Base-by-base conservation (phyloP, 2,113 vertebrate genomes). In the Beaufortia kweichowensis region DNA sequence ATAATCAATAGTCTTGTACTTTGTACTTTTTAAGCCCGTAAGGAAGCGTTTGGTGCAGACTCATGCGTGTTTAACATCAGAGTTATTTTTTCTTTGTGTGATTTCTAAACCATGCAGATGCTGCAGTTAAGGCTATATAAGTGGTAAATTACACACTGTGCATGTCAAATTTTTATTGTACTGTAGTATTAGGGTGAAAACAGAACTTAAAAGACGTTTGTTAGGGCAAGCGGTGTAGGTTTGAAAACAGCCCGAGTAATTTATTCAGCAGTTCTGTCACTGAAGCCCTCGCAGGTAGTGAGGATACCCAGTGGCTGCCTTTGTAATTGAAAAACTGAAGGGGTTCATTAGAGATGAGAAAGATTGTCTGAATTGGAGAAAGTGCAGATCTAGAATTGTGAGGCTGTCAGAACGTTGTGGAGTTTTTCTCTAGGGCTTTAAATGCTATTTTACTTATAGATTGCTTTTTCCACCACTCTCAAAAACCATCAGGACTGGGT, bases 1-100 rank as follows among this genome's bases (percentile, higher is more conserved):
- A 74, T 74, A 62, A 74, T 74, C 71, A 74, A 74, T 74, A 61
- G 39, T 17, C 26, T 8, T 53, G 48, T 6, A 53, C n/a, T 53
- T 53, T 53, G 19, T 21, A 53, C 19, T 53, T 21, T 6, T 53
- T 53, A 53, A 15, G 17, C 6, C 48, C 9, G 15, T 53, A 10
- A 21, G 48, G 9, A 15, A 53, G 48, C 7, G 7, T n/a, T 53
- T 21, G 48, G 19, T 53, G 48, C 48, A 21, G 15, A 21, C 19
- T 21, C 6, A 21, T 21, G 19, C 21, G 17, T 14, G 15, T 39
- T 39, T 11, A 39, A n/a, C n/a, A n/a, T n/a, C 33, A 35, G 9
- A 9, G 33, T 35, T 2, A 14, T 46, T 14, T 43, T 46, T 46
- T 10, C 11, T 46, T 46, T 1, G 12, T 11, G 12, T 46, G 41